Evolutionary conservation across 2,797 vertebrate species (phyloP), one percentile per base, ranked within the genome.

Genomic region (Oceanodroma leucorhoa): DNA sequence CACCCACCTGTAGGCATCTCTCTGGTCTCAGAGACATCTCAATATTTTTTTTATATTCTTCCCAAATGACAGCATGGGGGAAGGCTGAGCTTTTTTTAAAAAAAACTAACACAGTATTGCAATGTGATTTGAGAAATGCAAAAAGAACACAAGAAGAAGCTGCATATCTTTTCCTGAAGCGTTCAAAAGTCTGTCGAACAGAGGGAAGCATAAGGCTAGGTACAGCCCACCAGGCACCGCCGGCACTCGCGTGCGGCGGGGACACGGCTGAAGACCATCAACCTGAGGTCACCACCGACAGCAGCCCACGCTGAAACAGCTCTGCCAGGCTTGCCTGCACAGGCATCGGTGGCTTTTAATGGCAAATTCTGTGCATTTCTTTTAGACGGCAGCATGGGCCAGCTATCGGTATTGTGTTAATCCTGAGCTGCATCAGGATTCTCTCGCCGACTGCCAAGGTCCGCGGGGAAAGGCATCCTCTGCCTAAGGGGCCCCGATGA

Each of bases 201-300:
- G 20, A 50, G 24, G 17, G 18, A 81, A 65, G 30, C 1, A 1
- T 26, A 22, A 23, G 4, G 4, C 15, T 15, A 29, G 29, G 24
- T 8, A 65, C 7, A 54, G 40, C 11, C 14, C 21, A 30, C 23
- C 29, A 22, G 20, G 43, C 11, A 30, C 13, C 5, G 0, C 16
- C 0, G 0, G 30, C 5, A 3, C 18, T 67, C 57, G 20, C 1
- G 3, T 14, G 48, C 0, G 1, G 41, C 36, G 27, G 15, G 18
- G 8, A 46, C 26, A 5, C 1, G 7, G 15, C 29, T 0, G 3
- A 46, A 26, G 17, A 27, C 20, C 32, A 45, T 30, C n/a, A 77
- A 7, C 21, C 16, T 0, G 0, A 84, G 76, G 21, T 21, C 38
- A 65, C 7, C 0, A 2, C 26, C 1, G 3, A 43, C n/a, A 0